Base-by-base conservation (phyloP, 2,113 vertebrate species). In the Bucco capensis region DNA sequence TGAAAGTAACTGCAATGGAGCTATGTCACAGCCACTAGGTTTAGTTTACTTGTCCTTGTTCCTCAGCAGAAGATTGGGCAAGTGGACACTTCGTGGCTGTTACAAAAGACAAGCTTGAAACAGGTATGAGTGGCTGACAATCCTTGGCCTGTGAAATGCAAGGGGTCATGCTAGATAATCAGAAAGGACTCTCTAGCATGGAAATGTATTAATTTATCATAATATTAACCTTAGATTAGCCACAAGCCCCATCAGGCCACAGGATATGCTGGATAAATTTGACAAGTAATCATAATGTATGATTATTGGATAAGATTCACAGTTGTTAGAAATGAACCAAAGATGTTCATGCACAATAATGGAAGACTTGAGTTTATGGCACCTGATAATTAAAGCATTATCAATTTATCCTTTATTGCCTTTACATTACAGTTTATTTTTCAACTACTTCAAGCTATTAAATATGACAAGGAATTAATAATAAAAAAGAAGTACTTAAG, bases 311-410 rank as follows among this genome's bases (percentile, higher is more conserved):
- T 77, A 89, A 86, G 44, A 61, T 50, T 82, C 74, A 58, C 21
- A 62, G 35, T 35, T 77, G 19, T 88, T 82, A 86, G 62, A 72
- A 93, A 72, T 46, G 7, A 89, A 75, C 17, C 24, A 42, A 86
- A 80, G 74, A 65, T 81, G 58, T 75, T 91, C 86, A 65, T 33
- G 53, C 8, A 14, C 1, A 2, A 21, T 88, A 93, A 80, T 40
- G 90, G 87, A 91, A 92, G 75, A 75, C 30, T 84, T 91, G 66
- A 54, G 65, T 92, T 94, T 73, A 71, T 86, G 89, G 84, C 82
- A 91, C 33, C 18, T 50, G 47, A 82, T 93, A 96, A 94, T 96
- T 94, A 95, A 92, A 92, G 37, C 53, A 86, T 94, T 94, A 90
- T 46, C 84, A 57, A 69, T 93, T 89, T 74, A 83, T 81, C 46